Percentiles rank a stretch among this genome's conserved stretches.
Evolutionary conservation across 2,113 vertebrate species (phyloP).

Genomic region (Cyphomyrus discorhynchus): DNA sequence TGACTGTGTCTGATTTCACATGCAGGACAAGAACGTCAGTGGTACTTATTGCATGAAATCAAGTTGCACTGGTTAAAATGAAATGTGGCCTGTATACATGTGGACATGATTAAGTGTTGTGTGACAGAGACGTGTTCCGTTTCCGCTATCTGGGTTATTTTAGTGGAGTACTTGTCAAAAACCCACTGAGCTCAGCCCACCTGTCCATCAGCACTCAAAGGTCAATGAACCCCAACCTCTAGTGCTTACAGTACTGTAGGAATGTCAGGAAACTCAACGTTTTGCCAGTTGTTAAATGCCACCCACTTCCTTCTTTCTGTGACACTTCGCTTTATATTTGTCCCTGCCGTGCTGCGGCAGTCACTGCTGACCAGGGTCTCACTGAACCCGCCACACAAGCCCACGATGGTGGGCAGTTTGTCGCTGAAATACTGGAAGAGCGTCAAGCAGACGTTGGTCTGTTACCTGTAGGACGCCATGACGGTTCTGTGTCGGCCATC

Average conservation of each 20-base stretch:
- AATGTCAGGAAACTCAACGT: slow-evolving; percentile 7
- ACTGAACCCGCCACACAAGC: not conserved
- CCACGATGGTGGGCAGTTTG: not conserved
- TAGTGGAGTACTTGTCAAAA: not conserved
- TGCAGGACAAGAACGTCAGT: not conserved
- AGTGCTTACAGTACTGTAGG: not conserved
- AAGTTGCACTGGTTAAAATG: not conserved
- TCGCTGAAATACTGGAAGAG: not conserved
- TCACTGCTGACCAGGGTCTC: not conserved
- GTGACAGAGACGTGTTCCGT: not conserved
- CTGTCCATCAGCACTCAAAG: not conserved
- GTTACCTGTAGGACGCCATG: not conserved
- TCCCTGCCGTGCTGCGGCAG: not conserved
- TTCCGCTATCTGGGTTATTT: not conserved
- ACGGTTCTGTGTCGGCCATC: not conserved
- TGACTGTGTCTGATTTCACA: not conserved
- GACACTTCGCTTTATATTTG: not conserved
- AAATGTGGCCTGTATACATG: not conserved
- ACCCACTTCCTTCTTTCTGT: not conserved
- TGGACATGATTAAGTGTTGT: not conserved
- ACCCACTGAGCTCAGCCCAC: not conserved
- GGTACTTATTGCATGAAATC: not conserved
- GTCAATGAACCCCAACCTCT: not conserved
- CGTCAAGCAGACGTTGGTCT: not conserved
- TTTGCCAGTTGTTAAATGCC: slow-evolving; percentile 4